Evolutionary conservation across 2,797 vertebrate species (phyloP).

Genomic region (Pteropus rufus): DNA sequence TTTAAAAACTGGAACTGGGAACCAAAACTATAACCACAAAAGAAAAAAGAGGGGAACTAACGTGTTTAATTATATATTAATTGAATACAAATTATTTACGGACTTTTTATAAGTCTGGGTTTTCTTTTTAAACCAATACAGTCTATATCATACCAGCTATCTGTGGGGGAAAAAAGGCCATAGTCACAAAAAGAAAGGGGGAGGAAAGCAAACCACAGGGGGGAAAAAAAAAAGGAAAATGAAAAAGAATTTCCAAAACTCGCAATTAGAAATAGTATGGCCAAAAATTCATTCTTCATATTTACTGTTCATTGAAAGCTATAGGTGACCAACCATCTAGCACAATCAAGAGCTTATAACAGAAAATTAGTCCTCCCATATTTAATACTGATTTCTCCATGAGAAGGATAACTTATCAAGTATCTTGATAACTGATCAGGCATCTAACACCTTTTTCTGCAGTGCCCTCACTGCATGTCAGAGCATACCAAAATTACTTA

Average conservation of each 20-base stretch:
- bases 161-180: background rate
- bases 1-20: slow-evolving; percentile 18
- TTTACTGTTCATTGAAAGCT: background rate
- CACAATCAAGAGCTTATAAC: background rate
- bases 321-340: background rate
- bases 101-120: background rate
- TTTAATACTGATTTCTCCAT: background rate
- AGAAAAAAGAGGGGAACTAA: background rate
- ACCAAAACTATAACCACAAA: background rate
- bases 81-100: background rate
- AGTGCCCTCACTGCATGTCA: background rate
- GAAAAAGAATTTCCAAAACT: slow-evolving; percentile 13
- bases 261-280: background rate
- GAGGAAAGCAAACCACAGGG: background rate
- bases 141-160: background rate
- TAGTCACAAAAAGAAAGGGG: background rate
- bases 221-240: background rate
- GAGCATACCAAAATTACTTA: background rate
- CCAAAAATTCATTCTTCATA: background rate
- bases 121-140: slow-evolving; percentile 46
- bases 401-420: background rate
- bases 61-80: slow-evolving; percentile 44
- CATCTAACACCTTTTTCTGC: background rate
- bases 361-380: background rate
- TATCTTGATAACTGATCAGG: background rate